phyloP scores from a whole-genome alignment of 2,113 vertebrate species.

The Vidua macroura region DNA sequence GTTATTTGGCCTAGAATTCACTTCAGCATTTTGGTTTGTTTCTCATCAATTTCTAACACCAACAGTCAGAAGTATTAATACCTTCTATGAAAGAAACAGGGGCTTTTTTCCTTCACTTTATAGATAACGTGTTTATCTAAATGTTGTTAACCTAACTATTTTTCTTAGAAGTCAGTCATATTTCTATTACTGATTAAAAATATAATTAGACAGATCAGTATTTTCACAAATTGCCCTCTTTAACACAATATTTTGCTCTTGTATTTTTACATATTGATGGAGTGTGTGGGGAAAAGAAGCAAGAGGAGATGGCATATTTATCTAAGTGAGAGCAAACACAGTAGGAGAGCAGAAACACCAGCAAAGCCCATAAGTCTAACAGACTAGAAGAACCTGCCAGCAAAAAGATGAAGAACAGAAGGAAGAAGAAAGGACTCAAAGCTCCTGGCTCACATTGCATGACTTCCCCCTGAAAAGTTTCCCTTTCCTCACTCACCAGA shows the following conservation, averaged over 20 bases:
- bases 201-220: not conserved
- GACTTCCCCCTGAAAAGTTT: not conserved
- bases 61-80: not conserved
- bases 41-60: not conserved
- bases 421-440: not conserved
- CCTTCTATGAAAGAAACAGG: not conserved
- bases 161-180: not conserved
- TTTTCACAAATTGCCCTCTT: not conserved
- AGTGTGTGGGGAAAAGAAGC: accelerated
- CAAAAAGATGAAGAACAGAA: not conserved
- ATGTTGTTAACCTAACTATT: not conserved
- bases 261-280: not conserved
- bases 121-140: not conserved
- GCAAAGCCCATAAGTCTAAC: not conserved
- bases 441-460: not conserved
- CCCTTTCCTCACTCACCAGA: not conserved
- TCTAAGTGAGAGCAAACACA: not conserved
- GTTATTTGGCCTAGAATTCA: not conserved
- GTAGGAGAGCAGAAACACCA: not conserved
- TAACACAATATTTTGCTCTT: not conserved
- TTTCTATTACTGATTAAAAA: not conserved
- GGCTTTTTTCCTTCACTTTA: not conserved
- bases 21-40: not conserved
- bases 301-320: not conserved
- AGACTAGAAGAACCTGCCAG: not conserved